phyloP scores from a whole-genome alignment of 2,888 invertebrate genomes.

The Agrotis segetum region DNA sequence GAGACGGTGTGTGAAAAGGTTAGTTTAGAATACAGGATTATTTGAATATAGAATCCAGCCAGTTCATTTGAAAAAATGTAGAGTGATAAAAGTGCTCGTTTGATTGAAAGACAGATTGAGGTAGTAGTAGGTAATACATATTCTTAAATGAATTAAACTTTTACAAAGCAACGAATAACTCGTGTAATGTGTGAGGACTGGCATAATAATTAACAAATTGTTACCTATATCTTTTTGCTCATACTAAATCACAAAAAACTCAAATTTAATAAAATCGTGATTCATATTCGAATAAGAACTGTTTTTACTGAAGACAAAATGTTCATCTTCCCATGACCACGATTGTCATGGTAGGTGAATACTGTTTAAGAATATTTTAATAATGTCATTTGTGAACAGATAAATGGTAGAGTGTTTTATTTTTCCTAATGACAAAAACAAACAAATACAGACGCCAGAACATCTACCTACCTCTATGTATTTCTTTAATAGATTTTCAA shows the following conservation, averaged over 20 bases:
- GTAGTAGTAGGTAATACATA: too few relatives aligned
- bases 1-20: constrained; percentile 16
- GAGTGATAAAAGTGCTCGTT: too few relatives aligned
- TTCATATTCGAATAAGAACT: neutral
- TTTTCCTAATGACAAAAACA: neutral
- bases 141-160: too few relatives aligned
- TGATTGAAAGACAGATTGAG: too few relatives aligned
- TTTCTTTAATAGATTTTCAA: too few relatives aligned
- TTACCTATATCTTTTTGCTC: neutral
- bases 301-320: neutral
- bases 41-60: neutral
- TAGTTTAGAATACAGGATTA: neutral
- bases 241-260: neutral
- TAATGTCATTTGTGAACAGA: neutral
- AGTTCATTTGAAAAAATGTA: too few relatives aligned
- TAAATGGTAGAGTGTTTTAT: neutral
- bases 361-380: neutral
- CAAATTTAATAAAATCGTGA: neutral
- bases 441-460: too few relatives aligned
- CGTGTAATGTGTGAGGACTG: too few relatives aligned
- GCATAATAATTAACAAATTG: neutral
- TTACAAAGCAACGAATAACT: too few relatives aligned
- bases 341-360: constrained; percentile 1
- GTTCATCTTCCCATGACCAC: constrained; percentile 32
- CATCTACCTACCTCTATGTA: too few relatives aligned